A percentile compares a stretch with the other conserved stretches of the same genome.
These are phyloP conservation scores for Perizoma affinitatum DNA, from an alignment of 2,888 invertebrate species.

Conservation along the genomic window DNA sequence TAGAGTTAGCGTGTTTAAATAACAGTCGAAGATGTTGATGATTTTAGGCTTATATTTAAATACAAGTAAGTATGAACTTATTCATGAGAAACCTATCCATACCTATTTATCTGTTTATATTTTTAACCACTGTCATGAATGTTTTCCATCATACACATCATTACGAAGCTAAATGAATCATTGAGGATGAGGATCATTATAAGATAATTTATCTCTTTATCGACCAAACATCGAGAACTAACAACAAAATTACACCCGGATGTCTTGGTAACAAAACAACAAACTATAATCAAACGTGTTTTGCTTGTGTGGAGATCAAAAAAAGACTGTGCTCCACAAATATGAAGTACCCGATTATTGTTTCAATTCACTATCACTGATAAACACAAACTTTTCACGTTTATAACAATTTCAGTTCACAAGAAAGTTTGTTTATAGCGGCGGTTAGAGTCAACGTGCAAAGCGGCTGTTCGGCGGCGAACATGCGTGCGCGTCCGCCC, in stretches of 20 bases:
- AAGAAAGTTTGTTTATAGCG: conserved; percentile 61
- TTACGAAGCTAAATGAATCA: conserved; percentile 13
- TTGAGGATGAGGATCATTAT: conserved; percentile 37
- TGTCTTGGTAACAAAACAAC: conserved; percentile 79
- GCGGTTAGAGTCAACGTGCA: conserved; percentile 55
- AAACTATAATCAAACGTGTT: conserved; percentile 77
- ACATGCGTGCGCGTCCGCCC: conserved; percentile 70
- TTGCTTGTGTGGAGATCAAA: conserved; percentile 66
- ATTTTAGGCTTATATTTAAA: too few relatives aligned
- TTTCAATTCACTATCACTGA: conserved; percentile 55
- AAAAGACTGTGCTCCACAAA: conserved; percentile 52
- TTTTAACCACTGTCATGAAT: conserved; percentile 39
- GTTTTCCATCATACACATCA: conserved; percentile 43
- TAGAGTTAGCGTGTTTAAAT: too few relatives aligned
- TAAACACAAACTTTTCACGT: conserved; percentile 55
- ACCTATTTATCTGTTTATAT: too few relatives aligned
- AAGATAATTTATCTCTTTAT: conserved; percentile 41
- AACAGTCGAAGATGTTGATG: too few relatives aligned
- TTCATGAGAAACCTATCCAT: too few relatives aligned
- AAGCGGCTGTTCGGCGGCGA: conserved; percentile 42
- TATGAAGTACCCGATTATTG: conserved; percentile 58
- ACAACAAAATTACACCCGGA: conserved; percentile 67
- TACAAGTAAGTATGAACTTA: too few relatives aligned
- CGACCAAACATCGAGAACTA: conserved; percentile 47
- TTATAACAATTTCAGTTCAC: conserved; percentile 63